Evolutionary conservation across 1,140 invertebrate genomes (phyloP).

Genomic region (Cataglyphis hispanica): DNA sequence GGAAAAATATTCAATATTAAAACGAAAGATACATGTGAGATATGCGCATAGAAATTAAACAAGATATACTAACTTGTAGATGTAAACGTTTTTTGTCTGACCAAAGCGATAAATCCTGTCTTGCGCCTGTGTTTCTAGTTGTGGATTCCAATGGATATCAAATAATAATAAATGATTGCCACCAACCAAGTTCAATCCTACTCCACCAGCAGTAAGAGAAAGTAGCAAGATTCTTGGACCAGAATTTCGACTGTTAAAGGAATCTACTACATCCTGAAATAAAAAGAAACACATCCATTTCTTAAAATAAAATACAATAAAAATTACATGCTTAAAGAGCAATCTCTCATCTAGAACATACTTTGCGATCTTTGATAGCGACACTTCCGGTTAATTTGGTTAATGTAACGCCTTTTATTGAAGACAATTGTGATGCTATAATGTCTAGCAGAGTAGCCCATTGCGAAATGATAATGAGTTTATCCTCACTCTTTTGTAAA

Average conservation of each 20-base stretch:
- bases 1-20: constrained; percentile 1
- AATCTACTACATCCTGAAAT: constrained; percentile 88
- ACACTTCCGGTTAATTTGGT: constrained; percentile 90
- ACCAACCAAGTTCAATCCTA: constrained; percentile 96
- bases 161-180: constrained; percentile 96
- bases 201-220: constrained; percentile 95
- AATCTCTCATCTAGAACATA: constrained; percentile 28
- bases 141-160: constrained; percentile 98
- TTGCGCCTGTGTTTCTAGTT: constrained; percentile 96
- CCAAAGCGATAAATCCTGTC: constrained; percentile 97
- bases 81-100: constrained; percentile 92
- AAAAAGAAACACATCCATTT: background rate
- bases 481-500: constrained; percentile 87
- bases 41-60: background rate
- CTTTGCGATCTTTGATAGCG: constrained; percentile 87
- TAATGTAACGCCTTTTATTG: constrained; percentile 85
- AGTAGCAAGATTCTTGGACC: constrained; percentile 90
- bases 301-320: background rate
- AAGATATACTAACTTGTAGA: constrained; percentile 91
- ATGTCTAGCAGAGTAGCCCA: constrained; percentile 93
- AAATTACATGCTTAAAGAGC: background rate
- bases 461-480: constrained; percentile 95
- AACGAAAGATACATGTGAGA: background rate
- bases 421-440: constrained; percentile 88
- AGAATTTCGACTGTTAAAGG: constrained; percentile 90